Base-by-base conservation (phyloP, 2,888 invertebrate genomes). In the Drosophila infuscata region DNA sequence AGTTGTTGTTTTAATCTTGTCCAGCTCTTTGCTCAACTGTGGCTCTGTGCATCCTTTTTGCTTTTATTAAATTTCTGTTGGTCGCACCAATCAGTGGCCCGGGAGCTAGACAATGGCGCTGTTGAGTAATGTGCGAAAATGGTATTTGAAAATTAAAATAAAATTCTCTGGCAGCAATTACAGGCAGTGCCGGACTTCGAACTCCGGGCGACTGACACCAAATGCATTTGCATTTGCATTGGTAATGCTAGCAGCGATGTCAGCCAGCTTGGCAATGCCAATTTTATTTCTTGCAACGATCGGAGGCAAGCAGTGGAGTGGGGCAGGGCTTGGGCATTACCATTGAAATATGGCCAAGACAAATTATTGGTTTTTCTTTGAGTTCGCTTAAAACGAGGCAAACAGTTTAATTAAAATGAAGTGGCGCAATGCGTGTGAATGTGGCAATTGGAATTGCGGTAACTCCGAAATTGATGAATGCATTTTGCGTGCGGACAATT, bases 361-460 rank as follows among this genome's bases (percentile, higher is more conserved):
- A 86, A 89, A 88, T 86, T 81, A 88, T 88, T 88, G 88, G 90
- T 81, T 74, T 89, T 89, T 79, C 86, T 77, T 73, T 81, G 86
- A 85, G 81, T 65, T 72, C 61, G 70, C 71, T 78, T 60, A 57
- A 87, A 87, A 76, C 59, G 74, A 73, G 72, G 72, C 64, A 71
- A 83, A 69, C 82, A 75, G 87, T 86, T 88, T 86, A 81, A 82
- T 87, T 74, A 79, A 82, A 86, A 85, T 72, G 69, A 74, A 89
- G 74, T 74, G 86, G 75, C 78, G 64, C 72, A 76, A 70, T 79
- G 75, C 89, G 91, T 84, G 83, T 74, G 83, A 84, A 79, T 81
- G 76, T 81, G 76, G 86, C 78, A 78, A 77, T 81, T 70, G 64
- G 61, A 83, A 81, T 81, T 73, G 74, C 63, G 53, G 46, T 35